Evolutionary conservation across 2,113 vertebrate species (phyloP), one percentile per base, ranked within the genome.

Genomic region (Oceanodroma tethys): DNA sequence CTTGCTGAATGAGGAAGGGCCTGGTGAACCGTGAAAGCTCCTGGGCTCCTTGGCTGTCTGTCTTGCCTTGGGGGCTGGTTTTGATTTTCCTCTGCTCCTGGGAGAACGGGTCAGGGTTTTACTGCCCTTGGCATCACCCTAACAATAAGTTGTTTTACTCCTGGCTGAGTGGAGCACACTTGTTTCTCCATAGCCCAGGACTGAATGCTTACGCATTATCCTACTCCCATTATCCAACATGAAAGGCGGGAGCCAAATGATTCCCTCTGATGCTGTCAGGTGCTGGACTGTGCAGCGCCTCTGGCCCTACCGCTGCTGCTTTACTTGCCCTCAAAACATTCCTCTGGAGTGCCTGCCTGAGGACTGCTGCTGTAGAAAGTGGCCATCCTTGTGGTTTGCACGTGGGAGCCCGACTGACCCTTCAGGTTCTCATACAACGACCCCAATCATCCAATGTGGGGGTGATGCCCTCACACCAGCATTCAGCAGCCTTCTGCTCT

Each of bases 351-450:
- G 11, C 9, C 48, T 23, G 52, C 34, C 84, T 5, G 20, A 30
- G 85, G 25, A 9, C 11, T 17, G 6, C 53, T 8, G 47, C 47
- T 48, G 53, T 14, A 62, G 36, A 30, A 36, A 4, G 14, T 5
- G 22, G 16, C 47, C 26, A 2, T 25, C 58, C 50, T 21, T 12
- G 36, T 20, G 42, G 22, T 21, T 36, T 40, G n/a, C 45, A 16
- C 2, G 1, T 5, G 47, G 60, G 47, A 66, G 14, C 60, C 36
- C 3, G 1, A 29, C 23, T 12, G 42, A 30, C 42, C 34, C 25
- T 12, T 22, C 18, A 5, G 56, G 56, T 40, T 40, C 67, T 55
- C 34, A 0, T 2, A 2, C 10, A 1, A 1, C 0, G 4, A 40
- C 63, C 22, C 43, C 11, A 10, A 19, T 26, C 0, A 2, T 22